Base-by-base conservation (phyloP, 1,140 invertebrate species). In the Zaprionus ornatus region DNA sequence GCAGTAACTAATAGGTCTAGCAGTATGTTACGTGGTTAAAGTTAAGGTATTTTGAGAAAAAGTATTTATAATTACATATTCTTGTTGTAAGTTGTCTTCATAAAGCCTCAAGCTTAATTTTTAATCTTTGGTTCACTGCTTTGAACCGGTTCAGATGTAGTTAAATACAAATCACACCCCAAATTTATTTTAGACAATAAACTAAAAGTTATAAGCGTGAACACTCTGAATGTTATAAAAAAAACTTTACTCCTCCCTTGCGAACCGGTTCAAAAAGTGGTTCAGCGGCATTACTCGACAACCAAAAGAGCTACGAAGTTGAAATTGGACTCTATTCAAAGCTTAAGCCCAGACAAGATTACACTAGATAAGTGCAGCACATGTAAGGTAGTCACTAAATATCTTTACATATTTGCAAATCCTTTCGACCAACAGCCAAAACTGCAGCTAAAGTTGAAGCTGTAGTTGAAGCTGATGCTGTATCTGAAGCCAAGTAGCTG, bases 401-500 rank as follows among this genome's bases (percentile, higher is more conserved):
- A 50, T 23, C 21, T 23, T 23, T 10, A 50, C 19, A 50, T 50
- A 50, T 50, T 50, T 23, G 45, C 45, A 50, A 21, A 50, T 50
- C 45, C 45, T 50, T 4, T 12, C 19, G 5, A n/a, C 37, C 37
- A 40, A 40, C 37, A 40, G 37, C 37, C 17, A 9, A 19, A 3
- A 13, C 19, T 21, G 45, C 19, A 50, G 19, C 10, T 1, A 45
- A 45, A 45, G n/a, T 45, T 37, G 40, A 6, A 17, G 40, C 40
- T 42, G 7, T 2, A 42, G 40, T 15, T 42, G 40, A 0, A 42
- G 40, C 40, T 17, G 35, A 9, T n/a, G 48, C 15, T 50, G 48
- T n/a, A n/a, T 23, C 21, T 29, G 19, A 21, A 29, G 50, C n/a
- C 25, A 29, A 42, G 48, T 65, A 37, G 55, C 29, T 74, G 65